Conservation (phyloP, 2,888 invertebrate species). For the Xiphydria camelus region DNA sequence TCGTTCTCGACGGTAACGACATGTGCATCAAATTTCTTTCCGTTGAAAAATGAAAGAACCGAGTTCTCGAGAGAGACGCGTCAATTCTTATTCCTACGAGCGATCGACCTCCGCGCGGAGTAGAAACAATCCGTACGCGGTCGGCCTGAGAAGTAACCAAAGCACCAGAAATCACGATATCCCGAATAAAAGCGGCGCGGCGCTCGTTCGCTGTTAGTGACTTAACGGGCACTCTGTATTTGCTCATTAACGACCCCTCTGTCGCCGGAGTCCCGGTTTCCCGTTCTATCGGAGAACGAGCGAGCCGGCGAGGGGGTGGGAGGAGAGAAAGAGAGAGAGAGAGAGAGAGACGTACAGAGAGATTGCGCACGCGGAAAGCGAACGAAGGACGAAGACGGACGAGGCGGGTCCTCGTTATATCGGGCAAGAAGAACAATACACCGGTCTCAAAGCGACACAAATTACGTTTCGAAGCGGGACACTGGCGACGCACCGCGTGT, state of each 20-base stretch:
- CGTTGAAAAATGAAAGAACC: too few relatives aligned
- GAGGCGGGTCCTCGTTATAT: constrained; percentile 31
- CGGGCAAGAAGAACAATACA: constrained; percentile 30
- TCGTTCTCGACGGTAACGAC: too few relatives aligned
- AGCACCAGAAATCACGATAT: too few relatives aligned
- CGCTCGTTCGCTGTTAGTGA: constrained; percentile 17
- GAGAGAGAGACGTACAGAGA: not conserved
- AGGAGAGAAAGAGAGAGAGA: constrained; percentile 10
- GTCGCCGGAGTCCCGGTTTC: constrained; percentile 39
- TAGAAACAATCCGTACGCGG: too few relatives aligned
- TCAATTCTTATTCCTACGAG: too few relatives aligned
- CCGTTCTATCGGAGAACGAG: constrained; percentile 23
- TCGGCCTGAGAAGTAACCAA: too few relatives aligned
- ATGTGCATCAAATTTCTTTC: too few relatives aligned
- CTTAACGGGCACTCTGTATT: constrained; percentile 43
- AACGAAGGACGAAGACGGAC: not conserved
- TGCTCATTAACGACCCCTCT: constrained; percentile 47
- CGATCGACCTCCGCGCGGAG: too few relatives aligned
- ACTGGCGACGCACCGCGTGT: not conserved
- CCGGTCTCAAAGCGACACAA: constrained; percentile 42
- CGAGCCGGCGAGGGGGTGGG: constrained; percentile 18
- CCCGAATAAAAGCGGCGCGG: too few relatives aligned
- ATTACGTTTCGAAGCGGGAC: constrained; percentile 44
- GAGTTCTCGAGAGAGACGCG: too few relatives aligned
- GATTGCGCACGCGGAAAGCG: not conserved